Conservation (phyloP, 1,140 invertebrate genomes). For the Dolichoris vasculosae region DNA sequence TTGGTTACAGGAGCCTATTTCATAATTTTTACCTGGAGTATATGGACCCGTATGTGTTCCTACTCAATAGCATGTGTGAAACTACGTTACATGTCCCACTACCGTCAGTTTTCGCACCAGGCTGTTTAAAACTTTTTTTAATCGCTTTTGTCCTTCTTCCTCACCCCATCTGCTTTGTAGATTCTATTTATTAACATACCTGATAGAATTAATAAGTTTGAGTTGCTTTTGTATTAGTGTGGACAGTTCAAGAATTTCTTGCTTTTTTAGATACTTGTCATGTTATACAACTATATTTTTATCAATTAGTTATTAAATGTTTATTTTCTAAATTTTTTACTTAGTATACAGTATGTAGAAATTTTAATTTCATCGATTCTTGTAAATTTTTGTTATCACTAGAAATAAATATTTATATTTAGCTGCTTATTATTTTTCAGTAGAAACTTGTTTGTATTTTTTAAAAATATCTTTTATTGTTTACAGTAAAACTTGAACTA, state of each 20-base stretch:
- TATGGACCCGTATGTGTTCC: constrained; percentile 76
- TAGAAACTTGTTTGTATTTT: neutral
- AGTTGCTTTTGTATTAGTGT: constrained; percentile 46
- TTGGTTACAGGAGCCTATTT: constrained; percentile 76
- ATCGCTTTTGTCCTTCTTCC: constrained; percentile 56
- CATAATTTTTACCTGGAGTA: constrained; percentile 76
- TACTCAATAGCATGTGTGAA: constrained; percentile 76
- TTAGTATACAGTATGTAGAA: neutral
- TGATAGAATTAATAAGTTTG: constrained; percentile 46
- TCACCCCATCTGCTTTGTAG: constrained; percentile 58
- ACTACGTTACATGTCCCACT: constrained; percentile 74
- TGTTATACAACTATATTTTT: constrained; percentile 23
- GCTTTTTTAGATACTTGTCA: neutral
- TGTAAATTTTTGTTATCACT: neutral
- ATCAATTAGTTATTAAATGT: neutral
- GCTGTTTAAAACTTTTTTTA: constrained; percentile 70
- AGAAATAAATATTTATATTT: neutral
- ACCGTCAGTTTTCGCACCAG: constrained; percentile 74
- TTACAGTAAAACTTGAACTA: constrained; percentile 57
- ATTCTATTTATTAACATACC: constrained; percentile 45
- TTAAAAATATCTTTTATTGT: neutral
- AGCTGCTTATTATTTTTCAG: neutral
- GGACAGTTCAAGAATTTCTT: constrained; percentile 53
- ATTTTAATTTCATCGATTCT: neutral
- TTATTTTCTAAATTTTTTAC: neutral